Evolutionary conservation across 2,113 vertebrate genomes (phyloP).

Genomic region (Pontoporia blainvillei): DNA sequence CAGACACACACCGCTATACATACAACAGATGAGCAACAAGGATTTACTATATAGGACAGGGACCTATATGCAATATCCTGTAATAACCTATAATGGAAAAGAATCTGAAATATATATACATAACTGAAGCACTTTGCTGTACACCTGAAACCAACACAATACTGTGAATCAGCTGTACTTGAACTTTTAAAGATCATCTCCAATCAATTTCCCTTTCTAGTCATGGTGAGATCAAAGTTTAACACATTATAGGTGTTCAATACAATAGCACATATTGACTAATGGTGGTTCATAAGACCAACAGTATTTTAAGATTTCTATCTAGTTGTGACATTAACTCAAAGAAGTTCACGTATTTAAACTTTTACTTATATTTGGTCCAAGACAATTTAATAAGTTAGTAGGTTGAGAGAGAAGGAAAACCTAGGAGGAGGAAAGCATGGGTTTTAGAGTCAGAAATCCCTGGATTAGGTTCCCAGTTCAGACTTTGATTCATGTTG

Average conservation of each 20-base stretch:
- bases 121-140: background rate
- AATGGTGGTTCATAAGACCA: background rate
- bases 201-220: background rate
- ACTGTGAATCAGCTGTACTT: background rate
- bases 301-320: background rate
- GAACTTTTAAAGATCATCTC: background rate
- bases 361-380: background rate
- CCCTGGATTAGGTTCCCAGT: background rate
- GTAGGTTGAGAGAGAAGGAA: background rate
- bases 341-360: background rate
- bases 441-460: background rate
- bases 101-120: background rate
- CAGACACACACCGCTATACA: background rate
- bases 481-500: background rate
- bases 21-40: background rate
- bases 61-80: background rate
- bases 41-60: background rate
- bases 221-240: background rate
- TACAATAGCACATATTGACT: background rate
- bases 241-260: background rate
- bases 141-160: background rate
- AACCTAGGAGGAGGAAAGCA: background rate
- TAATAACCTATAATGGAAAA: background rate
- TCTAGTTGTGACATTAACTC: background rate
- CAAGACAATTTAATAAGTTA: background rate